These are phyloP conservation scores for Mantis religiosa DNA, from an alignment of 2,888 invertebrate genomes.

Conservation along the genomic window DNA sequence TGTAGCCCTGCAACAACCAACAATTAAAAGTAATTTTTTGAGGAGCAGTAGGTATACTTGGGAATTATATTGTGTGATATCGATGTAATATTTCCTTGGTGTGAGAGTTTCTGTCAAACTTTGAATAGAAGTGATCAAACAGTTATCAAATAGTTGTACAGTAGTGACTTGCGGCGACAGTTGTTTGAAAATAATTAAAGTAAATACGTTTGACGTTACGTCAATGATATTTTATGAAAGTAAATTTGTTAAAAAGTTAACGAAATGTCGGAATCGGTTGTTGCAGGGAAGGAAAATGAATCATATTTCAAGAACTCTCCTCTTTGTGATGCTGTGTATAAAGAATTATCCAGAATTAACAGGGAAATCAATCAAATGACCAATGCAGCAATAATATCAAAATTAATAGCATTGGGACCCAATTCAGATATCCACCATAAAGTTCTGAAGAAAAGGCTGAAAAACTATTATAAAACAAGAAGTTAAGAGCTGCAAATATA, in stretches of 20 bases:
- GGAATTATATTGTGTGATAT: too few relatives aligned
- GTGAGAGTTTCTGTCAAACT: too few relatives aligned
- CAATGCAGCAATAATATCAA: constrained; percentile 40
- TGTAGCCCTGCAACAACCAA: too few relatives aligned
- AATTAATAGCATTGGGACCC: constrained; percentile 40
- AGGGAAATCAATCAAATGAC: constrained; percentile 48
- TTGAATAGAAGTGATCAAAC: too few relatives aligned
- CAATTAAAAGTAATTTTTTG: too few relatives aligned
- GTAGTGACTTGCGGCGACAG: too few relatives aligned
- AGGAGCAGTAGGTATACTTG: too few relatives aligned
- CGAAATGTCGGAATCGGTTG: not conserved
- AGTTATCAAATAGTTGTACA: too few relatives aligned
- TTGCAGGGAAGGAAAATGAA: not conserved
- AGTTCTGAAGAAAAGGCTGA: constrained; percentile 47
- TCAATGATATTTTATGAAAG: not conserved
- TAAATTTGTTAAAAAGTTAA: not conserved
- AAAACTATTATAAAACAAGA: constrained; percentile 45
- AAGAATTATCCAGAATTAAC: constrained; percentile 40
- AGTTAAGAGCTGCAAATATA: constrained; percentile 36
- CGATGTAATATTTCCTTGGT: too few relatives aligned
- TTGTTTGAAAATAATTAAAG: too few relatives aligned
- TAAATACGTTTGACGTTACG: too few relatives aligned
- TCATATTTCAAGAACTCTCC: constrained; percentile 12
- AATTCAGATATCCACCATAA: constrained; percentile 46
- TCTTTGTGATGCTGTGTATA: constrained; percentile 33